These are phyloP conservation scores for Mylabris sibirica DNA, from an alignment of 2,888 invertebrate genomes.

Conservation along the genomic window DNA sequence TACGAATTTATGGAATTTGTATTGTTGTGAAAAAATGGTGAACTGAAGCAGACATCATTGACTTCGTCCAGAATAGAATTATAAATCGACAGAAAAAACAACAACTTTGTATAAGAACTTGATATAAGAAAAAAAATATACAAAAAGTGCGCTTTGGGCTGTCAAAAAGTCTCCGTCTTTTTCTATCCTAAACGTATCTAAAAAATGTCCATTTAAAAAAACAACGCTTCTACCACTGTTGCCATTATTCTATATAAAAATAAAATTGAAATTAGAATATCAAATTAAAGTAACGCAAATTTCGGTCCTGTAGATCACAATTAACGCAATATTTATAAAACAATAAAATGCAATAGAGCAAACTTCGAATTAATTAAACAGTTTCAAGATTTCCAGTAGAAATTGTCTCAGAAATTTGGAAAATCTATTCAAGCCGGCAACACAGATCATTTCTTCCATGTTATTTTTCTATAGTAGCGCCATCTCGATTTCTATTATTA, in stretches of 20 bases:
- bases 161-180: constrained; percentile 48
- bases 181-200: constrained; percentile 30
- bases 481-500: not conserved
- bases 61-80: constrained; percentile 47
- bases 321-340: no score
- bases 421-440: no score
- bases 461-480: not conserved
- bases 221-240: no score
- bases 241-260: no score
- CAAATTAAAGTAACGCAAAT: no score
- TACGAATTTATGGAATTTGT: constrained; percentile 17
- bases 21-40: constrained; percentile 19
- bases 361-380: no score
- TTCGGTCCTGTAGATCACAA: no score
- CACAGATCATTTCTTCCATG: no score
- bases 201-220: not conserved
- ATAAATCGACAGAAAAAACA: constrained; percentile 43
- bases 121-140: constrained; percentile 54
- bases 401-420: no score
- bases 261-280: no score
- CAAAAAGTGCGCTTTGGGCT: constrained; percentile 56
- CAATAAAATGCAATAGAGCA: no score
- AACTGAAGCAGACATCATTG: constrained; percentile 27
- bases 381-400: no score
- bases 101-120: constrained; percentile 42